Base-by-base conservation (phyloP, 2,797 vertebrate species). In the Sebastes elongatus region DNA sequence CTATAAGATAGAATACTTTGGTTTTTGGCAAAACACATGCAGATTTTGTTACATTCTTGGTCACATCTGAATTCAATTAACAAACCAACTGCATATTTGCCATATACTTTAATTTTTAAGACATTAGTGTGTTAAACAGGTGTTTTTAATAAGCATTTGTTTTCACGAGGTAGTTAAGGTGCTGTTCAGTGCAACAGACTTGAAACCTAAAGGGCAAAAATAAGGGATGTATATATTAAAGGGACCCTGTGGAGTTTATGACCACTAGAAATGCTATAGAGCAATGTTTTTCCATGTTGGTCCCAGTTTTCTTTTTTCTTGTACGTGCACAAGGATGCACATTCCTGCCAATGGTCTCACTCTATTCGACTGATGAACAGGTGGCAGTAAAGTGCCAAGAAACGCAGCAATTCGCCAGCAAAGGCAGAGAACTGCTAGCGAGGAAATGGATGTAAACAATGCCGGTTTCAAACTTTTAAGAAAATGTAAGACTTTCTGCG, bases 41-140 rank as follows among this genome's bases (percentile, higher is more conserved):
- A 62, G 30, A 80, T 23, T 71, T 6, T 59, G 57, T 46, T 14
- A 22, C 42, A 64, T 74, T 82, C 61, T 74, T 55, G 61, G 71
- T 76, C 7, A 65, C 83, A 75, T 72, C 53, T 77, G 70, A 76
- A 10, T 80, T 76, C 55, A 81, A 27, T 27, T 69, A 20, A 74
- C 56, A 72, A 84, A 83, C 61, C 46, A 75, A 38, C 33, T 72
- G 71, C 74, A 78, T 78, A 56, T 70, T 74, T 82, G 5, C n/a
- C 62, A 27, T 76, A 33, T 76, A 64, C 20, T 78, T 38, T n/a
- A 10, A 59, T 49, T 35, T 28, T 59, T 3, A 61, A 28, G 46
- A 66, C 23, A n/a, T 30, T 23, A 52, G 52, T 66, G 9, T 59
- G 13, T 60, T 25, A 16, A 57, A 27, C 23, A n/a, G 57, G 8